Base-by-base conservation (phyloP, 2,888 invertebrate genomes). In the Eupithecia pulchellata region DNA sequence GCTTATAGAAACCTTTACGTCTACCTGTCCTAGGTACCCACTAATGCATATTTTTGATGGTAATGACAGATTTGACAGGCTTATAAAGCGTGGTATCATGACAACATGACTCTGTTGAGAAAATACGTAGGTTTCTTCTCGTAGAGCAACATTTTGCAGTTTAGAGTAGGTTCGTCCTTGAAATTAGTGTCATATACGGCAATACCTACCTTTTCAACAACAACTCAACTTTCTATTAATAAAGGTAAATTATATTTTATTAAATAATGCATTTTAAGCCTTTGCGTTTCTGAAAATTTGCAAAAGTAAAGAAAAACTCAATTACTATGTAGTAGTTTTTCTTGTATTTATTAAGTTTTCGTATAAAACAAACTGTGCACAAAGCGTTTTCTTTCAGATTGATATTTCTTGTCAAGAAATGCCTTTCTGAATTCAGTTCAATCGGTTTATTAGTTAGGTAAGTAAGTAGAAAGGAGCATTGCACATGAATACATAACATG, bases 1-100 rank as follows among this genome's bases (percentile, higher is more conserved):
- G 27, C n/a, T 34, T 30, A 42, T 20, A n/a, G 39, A 47, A 52
- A 4, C 20, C 52, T 13, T 74, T 62, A 29, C 34, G 4, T 57
- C 20, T 13, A 52, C 52, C 32, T 36, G 34, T 61, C 20, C 42
- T 20, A 36, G 20, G 14, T 25, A n/a, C n/a, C n/a, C n/a, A n/a
- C n/a, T n/a, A 11, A 25, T 52, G 13, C 4, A 52, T 13, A 4
- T 13, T 20, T 20, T n/a, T 25, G 52, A 52, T 52, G 25, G 4
- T 25, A 25, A 9, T 20, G 9, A 20, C 11, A 9, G n/a, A 42
- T n/a, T 42, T n/a, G 20, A 20, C 5, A n/a, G 42, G 0, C 36
- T 36, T 42, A 6, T n/a, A n/a, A n/a, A 39, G 39, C 14, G 47
- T 20, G 9, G 20, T n/a, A 6, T 42, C n/a, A 13, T 39, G 42